phyloP scores from a whole-genome alignment of 2,888 invertebrate species.

The Eustalomyia histrio region DNA sequence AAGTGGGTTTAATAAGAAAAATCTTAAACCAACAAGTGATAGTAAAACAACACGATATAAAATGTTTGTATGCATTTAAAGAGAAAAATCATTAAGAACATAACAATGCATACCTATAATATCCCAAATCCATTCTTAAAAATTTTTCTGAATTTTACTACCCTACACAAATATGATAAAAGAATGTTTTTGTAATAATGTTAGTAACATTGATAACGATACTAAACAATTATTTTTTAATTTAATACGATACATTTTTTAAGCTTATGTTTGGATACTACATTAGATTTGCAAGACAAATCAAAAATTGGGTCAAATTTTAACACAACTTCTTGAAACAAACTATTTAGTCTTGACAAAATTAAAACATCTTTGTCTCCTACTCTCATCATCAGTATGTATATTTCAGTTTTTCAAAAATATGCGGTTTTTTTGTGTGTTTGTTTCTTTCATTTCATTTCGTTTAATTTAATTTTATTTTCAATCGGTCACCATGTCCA shows the following conservation, averaged over 20 bases:
- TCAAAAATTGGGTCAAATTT: not conserved
- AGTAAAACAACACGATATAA: conserved; percentile 3
- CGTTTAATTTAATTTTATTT: conserved; percentile 39
- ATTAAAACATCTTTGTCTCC: not conserved
- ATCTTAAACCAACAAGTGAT: not conserved
- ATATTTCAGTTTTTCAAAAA: conserved; percentile 14
- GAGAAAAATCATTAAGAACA: not conserved
- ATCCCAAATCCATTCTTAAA: not conserved
- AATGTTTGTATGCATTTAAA: not conserved
- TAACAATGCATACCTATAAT: not conserved
- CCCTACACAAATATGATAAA: not conserved
- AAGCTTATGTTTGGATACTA: not conserved
- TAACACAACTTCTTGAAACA: not conserved
- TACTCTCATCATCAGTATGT: not conserved
- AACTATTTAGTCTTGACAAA: not conserved
- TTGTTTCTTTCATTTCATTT: conserved; percentile 49
- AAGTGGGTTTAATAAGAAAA: not conserved
- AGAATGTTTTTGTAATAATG: not conserved
- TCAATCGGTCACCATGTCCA: conserved; percentile 67
- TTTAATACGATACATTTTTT: no score
- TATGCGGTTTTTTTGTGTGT: conserved; percentile 26
- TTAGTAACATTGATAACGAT: not conserved
- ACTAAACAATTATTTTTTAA: no score
- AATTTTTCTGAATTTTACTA: not conserved
- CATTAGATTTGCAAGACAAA: not conserved